A percentile compares a stretch with the other conserved stretches of the same genome.
Conservation (phyloP, 1,140 invertebrate genomes). For the Prorops nasuta region DNA sequence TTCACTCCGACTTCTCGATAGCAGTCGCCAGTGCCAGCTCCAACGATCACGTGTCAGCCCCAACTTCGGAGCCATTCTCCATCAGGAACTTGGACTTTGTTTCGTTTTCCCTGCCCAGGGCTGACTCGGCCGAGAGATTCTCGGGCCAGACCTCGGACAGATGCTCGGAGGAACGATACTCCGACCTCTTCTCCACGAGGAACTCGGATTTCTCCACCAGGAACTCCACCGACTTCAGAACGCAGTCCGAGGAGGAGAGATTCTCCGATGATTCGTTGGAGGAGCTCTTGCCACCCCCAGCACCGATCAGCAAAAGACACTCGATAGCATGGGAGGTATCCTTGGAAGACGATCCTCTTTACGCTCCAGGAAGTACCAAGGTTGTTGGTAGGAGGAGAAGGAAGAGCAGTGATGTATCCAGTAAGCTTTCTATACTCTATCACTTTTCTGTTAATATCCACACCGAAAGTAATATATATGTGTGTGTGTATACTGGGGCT, state of each 20-base stretch:
- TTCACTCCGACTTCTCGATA: constrained; percentile 54
- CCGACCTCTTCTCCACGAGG: constrained; percentile 50
- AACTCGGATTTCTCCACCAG: constrained; percentile 51
- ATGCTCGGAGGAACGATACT: constrained; percentile 43
- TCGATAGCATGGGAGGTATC: constrained; percentile 83
- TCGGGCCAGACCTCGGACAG: constrained; percentile 44
- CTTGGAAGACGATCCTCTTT: constrained; percentile 67
- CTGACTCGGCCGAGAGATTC: constrained; percentile 46
- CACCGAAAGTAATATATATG: too few species aligned
- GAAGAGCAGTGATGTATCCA: constrained; percentile 59
- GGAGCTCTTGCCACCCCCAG: constrained; percentile 63
- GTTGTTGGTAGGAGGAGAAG: constrained; percentile 61
- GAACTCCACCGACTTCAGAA: constrained; percentile 52
- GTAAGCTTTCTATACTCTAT: too few species aligned
- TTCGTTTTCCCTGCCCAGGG: constrained; percentile 41
- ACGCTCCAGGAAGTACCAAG: constrained; percentile 72
- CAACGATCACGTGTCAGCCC: constrained; percentile 49
- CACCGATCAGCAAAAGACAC: constrained; percentile 67
- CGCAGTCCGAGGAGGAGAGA: constrained; percentile 66
- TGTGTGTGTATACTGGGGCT: too few species aligned
- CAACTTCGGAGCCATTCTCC: constrained; percentile 50
- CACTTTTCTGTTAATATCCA: too few species aligned
- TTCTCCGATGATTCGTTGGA: constrained; percentile 83
- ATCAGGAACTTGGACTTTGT: constrained; percentile 51
- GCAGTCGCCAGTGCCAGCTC: constrained; percentile 52